phyloP scores from a whole-genome alignment of 2,113 vertebrate species.

The Eurystomus gularis region DNA sequence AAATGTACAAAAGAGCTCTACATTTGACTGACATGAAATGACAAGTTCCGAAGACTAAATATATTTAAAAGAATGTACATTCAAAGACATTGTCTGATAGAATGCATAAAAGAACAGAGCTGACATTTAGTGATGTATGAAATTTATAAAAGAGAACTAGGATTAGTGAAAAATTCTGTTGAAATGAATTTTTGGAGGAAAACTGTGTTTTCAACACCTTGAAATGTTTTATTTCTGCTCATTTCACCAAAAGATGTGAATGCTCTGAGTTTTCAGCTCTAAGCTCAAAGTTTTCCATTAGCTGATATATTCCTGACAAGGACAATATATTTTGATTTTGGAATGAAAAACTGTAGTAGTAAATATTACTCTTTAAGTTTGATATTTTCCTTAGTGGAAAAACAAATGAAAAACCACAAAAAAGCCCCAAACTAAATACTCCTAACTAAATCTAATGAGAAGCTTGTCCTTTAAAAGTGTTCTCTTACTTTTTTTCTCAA shows the following conservation, averaged over 20 bases:
- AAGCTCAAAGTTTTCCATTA: background rate
- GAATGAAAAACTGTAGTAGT: background rate
- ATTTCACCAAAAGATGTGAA: background rate
- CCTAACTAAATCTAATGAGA: background rate
- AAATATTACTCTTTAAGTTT: background rate
- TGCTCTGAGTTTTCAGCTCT: background rate
- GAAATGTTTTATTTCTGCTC: background rate
- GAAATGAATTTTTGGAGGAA: background rate
- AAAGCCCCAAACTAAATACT: background rate
- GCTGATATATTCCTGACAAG: background rate
- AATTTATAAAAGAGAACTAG: background rate
- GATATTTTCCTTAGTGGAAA: background rate
- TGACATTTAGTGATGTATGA: background rate
- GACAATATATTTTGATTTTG: background rate
- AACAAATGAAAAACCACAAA: background rate
- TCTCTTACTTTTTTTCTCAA: background rate
- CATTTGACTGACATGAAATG: background rate
- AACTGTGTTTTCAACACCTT: background rate
- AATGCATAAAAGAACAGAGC: background rate
- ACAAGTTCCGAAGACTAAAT: background rate
- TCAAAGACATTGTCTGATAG: background rate
- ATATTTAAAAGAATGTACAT: background rate
- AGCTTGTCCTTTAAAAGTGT: background rate
- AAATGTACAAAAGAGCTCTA: background rate
- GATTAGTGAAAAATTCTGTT: background rate